Evolutionary conservation across 1,140 invertebrate species (phyloP).

Genomic region (Drosophila bocki): DNA sequence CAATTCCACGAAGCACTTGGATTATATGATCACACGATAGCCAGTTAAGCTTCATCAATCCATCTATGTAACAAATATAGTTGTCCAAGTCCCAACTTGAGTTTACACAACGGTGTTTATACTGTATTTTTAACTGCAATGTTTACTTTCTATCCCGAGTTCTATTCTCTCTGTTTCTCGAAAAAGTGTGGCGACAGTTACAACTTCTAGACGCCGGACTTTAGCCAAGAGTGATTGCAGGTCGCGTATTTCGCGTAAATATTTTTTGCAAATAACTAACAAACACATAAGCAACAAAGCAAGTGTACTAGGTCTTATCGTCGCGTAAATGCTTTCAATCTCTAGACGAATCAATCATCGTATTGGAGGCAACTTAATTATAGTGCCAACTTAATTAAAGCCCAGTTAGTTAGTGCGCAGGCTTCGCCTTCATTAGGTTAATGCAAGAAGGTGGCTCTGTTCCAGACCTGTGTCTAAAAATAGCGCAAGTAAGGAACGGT

Average conservation of each 20-base stretch:
- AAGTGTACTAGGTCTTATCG: slow-evolving; percentile 34
- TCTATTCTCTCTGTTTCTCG: slow-evolving; percentile 19
- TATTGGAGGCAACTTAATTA: slow-evolving; percentile 44
- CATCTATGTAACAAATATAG: not conserved
- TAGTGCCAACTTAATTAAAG: slow-evolving; percentile 34
- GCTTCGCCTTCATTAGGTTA: slow-evolving; percentile 46
- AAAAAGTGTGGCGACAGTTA: slow-evolving; percentile 21
- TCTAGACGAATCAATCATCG: slow-evolving; percentile 47
- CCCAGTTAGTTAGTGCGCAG: slow-evolving; percentile 51
- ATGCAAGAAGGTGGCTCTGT: slow-evolving; percentile 29
- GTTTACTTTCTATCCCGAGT: slow-evolving; percentile 9
- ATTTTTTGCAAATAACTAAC: slow-evolving; percentile 37
- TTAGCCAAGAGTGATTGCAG: slow-evolving; percentile 35
- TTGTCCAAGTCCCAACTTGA: slow-evolving; percentile 1
- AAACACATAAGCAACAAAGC: slow-evolving; percentile 10
- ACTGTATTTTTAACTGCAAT: slow-evolving; percentile 15
- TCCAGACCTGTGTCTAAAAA: slow-evolving; percentile 42
- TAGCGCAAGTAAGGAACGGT: slow-evolving; percentile 13
- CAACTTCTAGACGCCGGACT: slow-evolving; percentile 46
- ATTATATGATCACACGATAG: slow-evolving; percentile 16
- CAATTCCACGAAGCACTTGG: slow-evolving; percentile 37
- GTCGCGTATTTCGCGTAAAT: slow-evolving; percentile 31
- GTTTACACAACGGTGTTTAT: slow-evolving; percentile 2
- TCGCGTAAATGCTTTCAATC: slow-evolving; percentile 36
- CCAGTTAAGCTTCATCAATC: slow-evolving; percentile 10